Conservation (phyloP, 23 tunicate species). For the Phallusia fumigata region DNA sequence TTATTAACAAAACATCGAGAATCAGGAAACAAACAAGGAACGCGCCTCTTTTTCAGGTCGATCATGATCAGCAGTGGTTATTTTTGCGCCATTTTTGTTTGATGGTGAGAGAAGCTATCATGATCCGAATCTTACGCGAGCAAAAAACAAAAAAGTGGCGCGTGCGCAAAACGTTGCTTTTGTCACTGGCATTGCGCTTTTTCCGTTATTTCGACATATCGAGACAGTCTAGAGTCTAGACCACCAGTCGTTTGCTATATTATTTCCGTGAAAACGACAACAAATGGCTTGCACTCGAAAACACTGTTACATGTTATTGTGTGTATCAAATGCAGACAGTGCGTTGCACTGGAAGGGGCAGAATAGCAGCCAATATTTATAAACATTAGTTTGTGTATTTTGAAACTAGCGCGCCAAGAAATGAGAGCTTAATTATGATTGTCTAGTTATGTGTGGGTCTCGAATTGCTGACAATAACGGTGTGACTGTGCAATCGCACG, state of each 20-base stretch:
- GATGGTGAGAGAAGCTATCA: not conserved
- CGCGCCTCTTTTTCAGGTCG: no score
- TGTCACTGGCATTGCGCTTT: constrained; percentile 8
- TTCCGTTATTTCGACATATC: not conserved
- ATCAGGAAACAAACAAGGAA: no score
- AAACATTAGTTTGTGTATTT: no score
- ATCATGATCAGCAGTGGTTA: no score
- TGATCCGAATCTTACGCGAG: constrained; percentile 3
- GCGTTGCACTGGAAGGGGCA: no score
- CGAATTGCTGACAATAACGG: no score
- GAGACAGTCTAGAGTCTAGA: constrained; percentile 12
- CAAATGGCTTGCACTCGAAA: not conserved
- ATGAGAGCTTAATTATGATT: no score
- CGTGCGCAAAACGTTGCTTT: constrained; percentile 11
- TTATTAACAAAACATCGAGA: not conserved
- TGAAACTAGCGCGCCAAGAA: no score
- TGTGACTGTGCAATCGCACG: no score
- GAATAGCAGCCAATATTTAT: no score
- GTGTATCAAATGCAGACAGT: no score
- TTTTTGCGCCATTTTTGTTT: constrained; percentile 4
- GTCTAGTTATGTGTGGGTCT: no score
- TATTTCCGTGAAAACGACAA: constrained; percentile 5
- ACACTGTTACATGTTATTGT: not conserved
- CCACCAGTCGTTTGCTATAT: constrained; percentile 9
- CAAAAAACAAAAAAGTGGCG: constrained; percentile 8